Evolutionary conservation across 2,888 invertebrate genomes (phyloP).

Genomic region (Chymomyza amoena): DNA sequence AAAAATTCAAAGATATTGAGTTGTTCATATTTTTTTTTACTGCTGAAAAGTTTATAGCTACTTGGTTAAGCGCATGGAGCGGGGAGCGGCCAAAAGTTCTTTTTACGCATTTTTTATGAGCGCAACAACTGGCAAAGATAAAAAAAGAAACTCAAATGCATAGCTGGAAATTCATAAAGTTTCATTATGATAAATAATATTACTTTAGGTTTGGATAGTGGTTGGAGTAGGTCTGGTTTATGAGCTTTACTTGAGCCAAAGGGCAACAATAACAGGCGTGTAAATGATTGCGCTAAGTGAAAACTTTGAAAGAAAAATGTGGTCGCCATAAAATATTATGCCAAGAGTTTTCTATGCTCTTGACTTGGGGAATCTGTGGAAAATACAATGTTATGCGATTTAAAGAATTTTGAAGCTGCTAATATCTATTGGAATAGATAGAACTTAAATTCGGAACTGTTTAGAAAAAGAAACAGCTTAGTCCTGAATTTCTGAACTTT

Average conservation of each 20-base stretch:
- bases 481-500: no score
- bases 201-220: neutral
- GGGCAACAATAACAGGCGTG: neutral
- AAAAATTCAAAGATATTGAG: slow-evolving; percentile 27
- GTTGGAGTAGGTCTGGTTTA: neutral
- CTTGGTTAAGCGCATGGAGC: slow-evolving; percentile 18
- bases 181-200: neutral
- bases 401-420: no score
- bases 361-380: no score
- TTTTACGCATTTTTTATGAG: slow-evolving; percentile 66
- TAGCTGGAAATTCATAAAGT: neutral
- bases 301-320: neutral
- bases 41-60: slow-evolving; percentile 46
- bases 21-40: slow-evolving; percentile 39
- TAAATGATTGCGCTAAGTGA: neutral
- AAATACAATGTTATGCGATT: no score
- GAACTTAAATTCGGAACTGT: no score
- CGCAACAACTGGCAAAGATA: slow-evolving; percentile 2
- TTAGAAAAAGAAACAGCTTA: no score
- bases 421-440: no score
- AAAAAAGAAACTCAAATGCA: neutral
- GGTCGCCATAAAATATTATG: no score
- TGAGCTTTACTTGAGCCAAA: neutral
- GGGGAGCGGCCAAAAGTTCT: slow-evolving; percentile 52
- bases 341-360: no score